Percentiles rank a stretch among this genome's conserved stretches.
Conservation (phyloP, 2,797 vertebrate species). For the Eupleurogrammus muticus region DNA sequence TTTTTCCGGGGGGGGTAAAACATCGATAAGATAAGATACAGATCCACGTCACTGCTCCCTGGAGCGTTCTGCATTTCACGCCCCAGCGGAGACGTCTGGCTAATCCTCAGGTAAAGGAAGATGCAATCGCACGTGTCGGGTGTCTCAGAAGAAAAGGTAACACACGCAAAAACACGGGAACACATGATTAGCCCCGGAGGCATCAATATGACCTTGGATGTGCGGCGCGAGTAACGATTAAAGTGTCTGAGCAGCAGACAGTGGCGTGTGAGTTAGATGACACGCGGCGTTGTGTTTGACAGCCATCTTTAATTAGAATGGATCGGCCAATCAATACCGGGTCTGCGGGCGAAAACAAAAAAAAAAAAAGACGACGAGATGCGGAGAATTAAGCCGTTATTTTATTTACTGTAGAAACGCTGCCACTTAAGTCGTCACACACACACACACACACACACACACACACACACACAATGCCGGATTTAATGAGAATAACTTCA, state of each 20-base stretch:
- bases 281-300: slow-evolving; percentile 47
- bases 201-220: slow-evolving; percentile 25
- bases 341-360: slow-evolving; percentile 10
- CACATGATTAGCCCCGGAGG: slow-evolving; percentile 18
- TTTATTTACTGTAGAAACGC: slow-evolving; percentile 45
- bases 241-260: slow-evolving; percentile 30
- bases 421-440: slow-evolving; percentile 52
- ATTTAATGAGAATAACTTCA: slow-evolving; percentile 67
- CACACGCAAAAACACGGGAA: slow-evolving; percentile 5
- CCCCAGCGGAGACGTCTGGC: background rate
- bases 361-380: slow-evolving; percentile 59
- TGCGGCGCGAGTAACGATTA: slow-evolving; percentile 48
- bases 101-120: slow-evolving; percentile 12
- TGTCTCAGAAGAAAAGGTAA: slow-evolving; percentile 4
- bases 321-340: slow-evolving; percentile 56
- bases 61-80: slow-evolving; percentile 4
- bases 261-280: slow-evolving; percentile 36
- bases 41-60: background rate
- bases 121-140: background rate
- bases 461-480: slow-evolving; percentile 41
- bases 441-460: background rate
- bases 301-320: slow-evolving; percentile 58
- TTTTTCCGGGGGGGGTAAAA: background rate
- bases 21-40: background rate
- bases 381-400: slow-evolving; percentile 44